Base-by-base conservation (phyloP, 2,888 invertebrate species). In the Ectropis crepuscularia region DNA sequence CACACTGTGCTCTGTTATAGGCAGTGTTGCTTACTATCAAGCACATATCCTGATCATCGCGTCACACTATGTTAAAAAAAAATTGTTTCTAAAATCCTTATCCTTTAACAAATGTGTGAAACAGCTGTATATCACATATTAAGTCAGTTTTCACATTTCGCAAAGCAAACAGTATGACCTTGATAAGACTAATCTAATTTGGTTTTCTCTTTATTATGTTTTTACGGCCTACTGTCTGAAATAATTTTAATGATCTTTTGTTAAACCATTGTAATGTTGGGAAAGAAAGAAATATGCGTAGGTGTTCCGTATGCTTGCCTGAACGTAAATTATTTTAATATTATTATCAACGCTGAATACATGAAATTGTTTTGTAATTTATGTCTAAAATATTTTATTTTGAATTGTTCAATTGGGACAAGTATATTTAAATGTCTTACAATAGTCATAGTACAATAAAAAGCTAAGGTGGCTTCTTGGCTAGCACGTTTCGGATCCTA, bases 231-330 rank as follows among this genome's bases (percentile, higher is more conserved):
- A 45, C 48, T 57, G 64, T 57, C 60, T 43, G 60, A 57, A 50
- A 65, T 53, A 57, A 54, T 50, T 63, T 64, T 65, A 61, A 57
- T 57, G 51, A 43, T 55, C 37, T 55, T 64, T 64, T 55, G 60
- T 54, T 53, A 43, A 48, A 46, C 12, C 41, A 59, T 55, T 54
- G 59, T 39, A 38, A 47, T 53, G 59, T 53, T 59, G 12, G 53
- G 38, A 53, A 38, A 16, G 16, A 39, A 12, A 54, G 8, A 41
- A 36, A 38, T 6, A 9, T 28, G 46, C n/a, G 42, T 16, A 8
- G 11, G 38, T 54, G 59, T 64, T 64, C 64, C 53, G 57, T 42
- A 57, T 45, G 6, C 36, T 42, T 42, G 42, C 10, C 16, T 10
- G 28, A 51, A 42, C 12, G 41, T 28, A 6, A 6, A 39, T 12